phyloP scores from a whole-genome alignment of 2,113 vertebrate genomes.

The Collichthys lucidus region DNA sequence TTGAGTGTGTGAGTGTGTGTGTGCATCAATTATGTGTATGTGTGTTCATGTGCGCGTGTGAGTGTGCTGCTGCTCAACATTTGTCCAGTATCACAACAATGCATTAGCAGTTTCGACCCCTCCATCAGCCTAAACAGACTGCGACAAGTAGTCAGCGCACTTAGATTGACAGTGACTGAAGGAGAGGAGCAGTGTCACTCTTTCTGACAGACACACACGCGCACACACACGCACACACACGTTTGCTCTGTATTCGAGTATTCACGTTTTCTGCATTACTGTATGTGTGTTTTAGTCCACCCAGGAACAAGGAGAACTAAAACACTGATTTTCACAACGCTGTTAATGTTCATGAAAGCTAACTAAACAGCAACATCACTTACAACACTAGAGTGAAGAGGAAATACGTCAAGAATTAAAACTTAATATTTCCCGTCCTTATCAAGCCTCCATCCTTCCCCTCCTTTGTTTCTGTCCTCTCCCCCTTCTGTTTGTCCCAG shows the following conservation, averaged over 20 bases:
- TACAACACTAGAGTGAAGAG: neutral
- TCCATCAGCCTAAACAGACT: conserved; percentile 65
- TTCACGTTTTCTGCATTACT: too few relatives aligned
- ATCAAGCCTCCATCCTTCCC: conserved; percentile 32
- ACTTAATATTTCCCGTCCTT: conserved; percentile 13
- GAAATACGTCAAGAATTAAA: neutral
- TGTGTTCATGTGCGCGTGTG: conserved; percentile 40
- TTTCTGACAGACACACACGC: conserved; percentile 9
- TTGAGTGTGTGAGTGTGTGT: conserved; percentile 46
- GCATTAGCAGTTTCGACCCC: conserved; percentile 69
- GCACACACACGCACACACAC: neutral
- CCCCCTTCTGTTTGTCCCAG: conserved; percentile 49
- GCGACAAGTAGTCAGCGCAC: conserved; percentile 66
- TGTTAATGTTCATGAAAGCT: neutral
- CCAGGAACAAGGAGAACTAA: neutral
- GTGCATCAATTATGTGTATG: conserved; percentile 45
- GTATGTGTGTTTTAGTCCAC: neutral
- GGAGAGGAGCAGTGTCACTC: conserved; percentile 33
- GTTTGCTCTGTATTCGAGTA: neutral
- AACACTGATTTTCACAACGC: neutral
- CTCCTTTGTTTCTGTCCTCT: conserved; percentile 43
- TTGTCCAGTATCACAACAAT: conserved; percentile 76
- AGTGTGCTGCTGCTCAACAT: conserved; percentile 54
- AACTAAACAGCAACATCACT: neutral
- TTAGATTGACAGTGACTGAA: conserved; percentile 38